A percentile compares a stretch with the other conserved stretches of the same genome.
Evolutionary conservation across 2,888 invertebrate genomes (phyloP).

Genomic region (Drosophila buzzatii): DNA sequence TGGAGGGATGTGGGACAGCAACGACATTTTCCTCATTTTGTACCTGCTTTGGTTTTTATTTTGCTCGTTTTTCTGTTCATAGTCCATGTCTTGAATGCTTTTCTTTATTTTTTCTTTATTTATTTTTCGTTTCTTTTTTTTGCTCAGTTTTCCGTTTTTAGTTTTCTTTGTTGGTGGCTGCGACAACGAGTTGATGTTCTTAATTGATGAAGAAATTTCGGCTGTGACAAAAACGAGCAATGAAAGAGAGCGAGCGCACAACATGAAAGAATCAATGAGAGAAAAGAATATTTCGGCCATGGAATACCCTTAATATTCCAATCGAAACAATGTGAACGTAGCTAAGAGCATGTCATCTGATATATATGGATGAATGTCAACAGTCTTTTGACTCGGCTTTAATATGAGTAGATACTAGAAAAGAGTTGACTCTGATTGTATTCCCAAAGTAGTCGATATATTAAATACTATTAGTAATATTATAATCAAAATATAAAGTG

Average conservation of each 20-base stretch:
- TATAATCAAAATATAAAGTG: too few species aligned
- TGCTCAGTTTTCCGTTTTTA: constrained; percentile 11
- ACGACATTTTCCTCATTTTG: constrained; percentile 52
- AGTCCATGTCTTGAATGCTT: constrained; percentile 33
- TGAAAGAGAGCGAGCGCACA: background rate
- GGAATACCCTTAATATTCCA: constrained; percentile 9
- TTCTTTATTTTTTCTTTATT: constrained; percentile 7
- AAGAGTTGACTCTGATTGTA: too few species aligned
- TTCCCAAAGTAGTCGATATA: too few species aligned
- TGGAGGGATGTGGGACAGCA: constrained; percentile 5
- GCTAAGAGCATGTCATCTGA: background rate
- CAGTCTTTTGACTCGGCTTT: too few species aligned
- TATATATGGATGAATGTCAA: background rate
- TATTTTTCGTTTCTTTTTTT: constrained; percentile 5
- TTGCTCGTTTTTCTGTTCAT: constrained; percentile 23
- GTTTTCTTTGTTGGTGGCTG: constrained; percentile 50
- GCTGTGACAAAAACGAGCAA: constrained; percentile 58
- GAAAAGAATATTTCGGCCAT: background rate
- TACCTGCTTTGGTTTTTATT: constrained; percentile 33
- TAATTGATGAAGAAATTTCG: constrained; percentile 82
- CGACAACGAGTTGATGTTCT: constrained; percentile 77
- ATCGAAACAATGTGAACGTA: too few species aligned
- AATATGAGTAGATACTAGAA: too few species aligned
- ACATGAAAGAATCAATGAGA: background rate
- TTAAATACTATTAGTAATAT: too few species aligned